Base-by-base conservation (phyloP, 1,140 invertebrate genomes). In the Neodiprion fabricii region DNA sequence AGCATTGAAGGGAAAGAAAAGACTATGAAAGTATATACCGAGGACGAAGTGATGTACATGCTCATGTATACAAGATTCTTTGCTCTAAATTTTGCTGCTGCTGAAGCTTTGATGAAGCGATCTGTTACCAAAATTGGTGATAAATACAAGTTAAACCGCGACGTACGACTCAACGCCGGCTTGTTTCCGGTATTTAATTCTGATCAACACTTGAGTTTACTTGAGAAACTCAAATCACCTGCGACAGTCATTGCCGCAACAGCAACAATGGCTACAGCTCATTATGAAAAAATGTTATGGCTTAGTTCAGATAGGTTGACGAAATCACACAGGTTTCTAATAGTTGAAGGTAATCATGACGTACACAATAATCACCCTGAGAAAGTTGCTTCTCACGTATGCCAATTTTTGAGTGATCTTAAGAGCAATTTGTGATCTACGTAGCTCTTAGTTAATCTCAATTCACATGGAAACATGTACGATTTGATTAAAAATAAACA, bases 331-430 rank as follows among this genome's bases (percentile, higher is more conserved):
- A 78, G 81, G 40, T 79, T 86, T 72, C 73, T 81, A 11, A 76
- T 84, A 74, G 85, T 93, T 40, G 81, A 88, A 21, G 92, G 92
- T 17, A 90, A 90, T 84, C 93, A 94, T 85, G 91, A 93, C 85
- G 84, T 93, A 10, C 92, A 94, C 81, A 85, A 91, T 75, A 91
- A 91, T 77, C 79, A 90, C 80, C 91, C 92, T 7, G 88, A 91
- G 82, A 85, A 73, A 74, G 82, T 93, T 69, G 89, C 88, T 8
- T 78, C 80, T 9, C 68, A 85, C 73, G 79, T 92, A 74, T 80
- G 72, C 61, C 74, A 81, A 75, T 91, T 91, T 86, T 79, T 90
- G 21, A 66, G 73, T 68, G 50, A 67, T 49, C 74, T 84, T 48
- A 77, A 76, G 47, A 80, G 72, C 65, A 71, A 78, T 74, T 48